Evolutionary conservation across 1,140 invertebrate species (phyloP).

Genomic region (Manduca sexta): DNA sequence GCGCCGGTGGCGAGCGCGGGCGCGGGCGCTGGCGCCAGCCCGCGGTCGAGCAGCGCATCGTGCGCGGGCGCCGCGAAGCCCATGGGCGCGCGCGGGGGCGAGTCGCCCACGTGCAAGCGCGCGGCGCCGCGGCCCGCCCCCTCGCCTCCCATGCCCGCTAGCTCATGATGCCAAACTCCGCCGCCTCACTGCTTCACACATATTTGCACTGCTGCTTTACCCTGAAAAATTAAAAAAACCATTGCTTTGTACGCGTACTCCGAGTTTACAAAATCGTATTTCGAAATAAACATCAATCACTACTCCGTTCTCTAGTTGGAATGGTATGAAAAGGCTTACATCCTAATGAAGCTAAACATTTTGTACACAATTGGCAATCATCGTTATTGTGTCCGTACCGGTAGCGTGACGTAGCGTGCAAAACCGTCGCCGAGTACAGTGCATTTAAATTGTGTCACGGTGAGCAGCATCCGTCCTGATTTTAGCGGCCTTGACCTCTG

Average conservation of each 20-base stretch:
- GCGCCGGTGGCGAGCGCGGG: conserved; percentile 60
- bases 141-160: conserved; percentile 65
- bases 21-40: conserved; percentile 68
- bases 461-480: neutral
- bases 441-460: neutral
- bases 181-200: conserved; percentile 29
- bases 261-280: too few species aligned
- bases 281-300: too few species aligned
- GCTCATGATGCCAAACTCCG: conserved; percentile 54
- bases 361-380: neutral
- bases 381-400: neutral
- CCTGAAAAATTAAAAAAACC: neutral
- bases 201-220: neutral
- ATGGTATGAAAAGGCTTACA: too few species aligned
- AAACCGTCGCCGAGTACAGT: neutral
- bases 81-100: conserved; percentile 75
- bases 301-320: too few species aligned
- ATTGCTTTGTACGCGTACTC: too few species aligned
- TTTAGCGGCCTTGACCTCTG: neutral
- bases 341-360: too few species aligned
- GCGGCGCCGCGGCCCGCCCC: conserved; percentile 79
- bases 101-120: conserved; percentile 77
- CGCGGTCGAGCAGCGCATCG: conserved; percentile 59
- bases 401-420: neutral
- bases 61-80: conserved; percentile 66